Evolutionary conservation across 2,113 vertebrate genomes (phyloP).

Genomic region (Ivindomyrus marchei): DNA sequence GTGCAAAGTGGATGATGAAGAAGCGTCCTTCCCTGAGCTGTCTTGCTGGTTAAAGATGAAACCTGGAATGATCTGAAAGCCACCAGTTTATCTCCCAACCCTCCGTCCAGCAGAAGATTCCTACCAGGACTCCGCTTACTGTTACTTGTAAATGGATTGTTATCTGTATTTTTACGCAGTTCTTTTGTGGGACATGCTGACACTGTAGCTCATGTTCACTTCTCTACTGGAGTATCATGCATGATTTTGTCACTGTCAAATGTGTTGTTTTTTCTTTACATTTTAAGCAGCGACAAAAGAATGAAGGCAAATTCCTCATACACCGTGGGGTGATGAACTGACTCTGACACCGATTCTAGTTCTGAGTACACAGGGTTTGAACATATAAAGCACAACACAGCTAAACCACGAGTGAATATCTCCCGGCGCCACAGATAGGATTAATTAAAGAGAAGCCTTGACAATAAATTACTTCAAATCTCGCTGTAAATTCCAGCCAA

Average conservation of each 20-base stretch:
- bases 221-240: background rate
- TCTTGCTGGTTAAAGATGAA: background rate
- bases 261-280: background rate
- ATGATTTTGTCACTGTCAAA: background rate
- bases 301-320: background rate
- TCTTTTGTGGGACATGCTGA: background rate
- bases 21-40: background rate
- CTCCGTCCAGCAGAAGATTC: background rate
- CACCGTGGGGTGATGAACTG: background rate
- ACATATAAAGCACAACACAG: background rate
- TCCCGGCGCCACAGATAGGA: background rate
- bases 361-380: background rate
- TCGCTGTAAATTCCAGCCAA: background rate
- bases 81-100: background rate
- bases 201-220: background rate
- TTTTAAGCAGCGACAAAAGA: background rate
- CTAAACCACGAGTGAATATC: background rate
- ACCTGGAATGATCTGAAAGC: background rate
- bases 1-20: background rate
- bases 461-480: background rate
- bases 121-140: background rate
- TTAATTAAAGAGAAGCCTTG: constrained; percentile 7
- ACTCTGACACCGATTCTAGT: background rate
- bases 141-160: background rate
- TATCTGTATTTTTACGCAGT: background rate